Evolutionary conservation across 2,888 invertebrate genomes (phyloP).

Genomic region (Dasypolia templi): DNA sequence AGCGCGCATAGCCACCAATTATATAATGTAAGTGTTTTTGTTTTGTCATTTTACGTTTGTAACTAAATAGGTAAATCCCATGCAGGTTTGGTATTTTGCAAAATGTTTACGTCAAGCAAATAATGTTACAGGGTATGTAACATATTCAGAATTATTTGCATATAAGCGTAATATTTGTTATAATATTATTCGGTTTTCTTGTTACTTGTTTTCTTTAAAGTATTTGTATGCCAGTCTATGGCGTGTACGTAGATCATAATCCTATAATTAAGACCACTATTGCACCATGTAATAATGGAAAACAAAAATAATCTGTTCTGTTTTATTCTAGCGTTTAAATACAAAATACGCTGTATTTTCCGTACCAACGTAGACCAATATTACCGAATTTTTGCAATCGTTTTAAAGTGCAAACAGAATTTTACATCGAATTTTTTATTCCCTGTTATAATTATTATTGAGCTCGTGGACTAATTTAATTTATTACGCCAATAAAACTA

Average conservation of each 20-base stretch:
- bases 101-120: not conserved
- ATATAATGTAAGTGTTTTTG: no score
- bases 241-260: not conserved
- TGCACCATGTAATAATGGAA: not conserved
- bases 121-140: not conserved
- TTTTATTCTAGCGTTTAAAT: not conserved
- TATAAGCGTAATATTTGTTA: not conserved
- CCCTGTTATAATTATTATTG: constrained; percentile 36
- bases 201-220: not conserved
- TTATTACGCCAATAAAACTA: constrained; percentile 61
- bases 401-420: constrained; percentile 27
- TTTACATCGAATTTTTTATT: constrained; percentile 34
- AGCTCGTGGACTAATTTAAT: constrained; percentile 50
- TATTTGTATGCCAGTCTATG: not conserved
- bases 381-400: constrained; percentile 4
- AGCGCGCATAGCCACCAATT: no score
- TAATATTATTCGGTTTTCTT: not conserved
- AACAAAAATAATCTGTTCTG: not conserved
- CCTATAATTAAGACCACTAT: not conserved
- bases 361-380: not conserved
- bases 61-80: not conserved
- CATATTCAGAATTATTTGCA: not conserved
- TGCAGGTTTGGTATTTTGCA: not conserved
- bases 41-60: not conserved
- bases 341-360: not conserved